A percentile compares a stretch with the other conserved stretches of the same genome.
Evolutionary conservation across 1,140 invertebrate genomes (phyloP).

Genomic region (Cotesia vestalis): DNA sequence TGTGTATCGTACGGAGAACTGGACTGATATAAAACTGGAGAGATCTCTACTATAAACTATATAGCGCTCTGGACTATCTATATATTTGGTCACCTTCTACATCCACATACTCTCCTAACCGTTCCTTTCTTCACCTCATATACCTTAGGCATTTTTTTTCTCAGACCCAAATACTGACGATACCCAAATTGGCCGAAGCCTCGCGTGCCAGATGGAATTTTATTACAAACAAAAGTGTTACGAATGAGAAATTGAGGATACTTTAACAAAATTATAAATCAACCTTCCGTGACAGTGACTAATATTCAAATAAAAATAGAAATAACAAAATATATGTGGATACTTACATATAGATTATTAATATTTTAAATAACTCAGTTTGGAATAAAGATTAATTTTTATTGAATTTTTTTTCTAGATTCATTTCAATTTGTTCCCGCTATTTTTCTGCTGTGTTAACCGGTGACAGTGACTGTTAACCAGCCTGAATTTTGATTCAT

Average conservation of each 20-base stretch:
- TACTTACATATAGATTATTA: too few relatives aligned
- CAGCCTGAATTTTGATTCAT: too few relatives aligned
- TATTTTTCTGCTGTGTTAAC: too few relatives aligned
- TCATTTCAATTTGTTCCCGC: too few relatives aligned
- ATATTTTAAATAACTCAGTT: too few relatives aligned
- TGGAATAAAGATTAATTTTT: too few relatives aligned
- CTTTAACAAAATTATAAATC: constrained; percentile 27
- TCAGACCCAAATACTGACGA: constrained; percentile 10
- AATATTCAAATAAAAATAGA: too few relatives aligned
- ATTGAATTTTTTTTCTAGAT: too few relatives aligned
- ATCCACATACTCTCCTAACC: constrained; percentile 1
- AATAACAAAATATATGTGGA: too few relatives aligned
- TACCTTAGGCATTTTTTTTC: neutral
- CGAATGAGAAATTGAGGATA: constrained; percentile 29
- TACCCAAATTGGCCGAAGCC: constrained; percentile 34
- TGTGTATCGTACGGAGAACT: constrained; percentile 1
- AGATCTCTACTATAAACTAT: neutral
- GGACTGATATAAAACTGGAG: too few relatives aligned
- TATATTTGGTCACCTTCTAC: constrained; percentile 24
- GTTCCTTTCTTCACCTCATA: constrained; percentile 37
- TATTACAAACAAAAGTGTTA: constrained; percentile 36
- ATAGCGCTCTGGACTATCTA: neutral
- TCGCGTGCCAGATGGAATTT: constrained; percentile 44
- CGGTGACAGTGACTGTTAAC: too few relatives aligned
- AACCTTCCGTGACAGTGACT: constrained; percentile 1